Evolutionary conservation across 2,797 vertebrate species (phyloP).

Genomic region (Sebastes steindachneri): DNA sequence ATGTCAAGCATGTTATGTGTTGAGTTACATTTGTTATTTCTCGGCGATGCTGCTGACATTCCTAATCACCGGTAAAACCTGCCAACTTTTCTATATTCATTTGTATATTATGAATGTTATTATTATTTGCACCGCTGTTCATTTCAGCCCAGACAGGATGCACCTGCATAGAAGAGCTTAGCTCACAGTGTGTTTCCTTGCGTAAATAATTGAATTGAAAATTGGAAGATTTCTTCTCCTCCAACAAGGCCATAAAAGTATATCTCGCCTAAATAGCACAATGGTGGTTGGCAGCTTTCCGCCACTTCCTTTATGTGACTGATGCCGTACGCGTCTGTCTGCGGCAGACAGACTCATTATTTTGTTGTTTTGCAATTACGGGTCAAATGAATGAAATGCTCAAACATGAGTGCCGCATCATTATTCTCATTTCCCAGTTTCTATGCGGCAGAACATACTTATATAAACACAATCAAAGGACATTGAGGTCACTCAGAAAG

Average conservation of each 20-base stretch:
- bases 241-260: slow-evolving; percentile 34
- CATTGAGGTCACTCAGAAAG: slow-evolving; percentile 2
- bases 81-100: not conserved
- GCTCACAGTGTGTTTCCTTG: slow-evolving; percentile 15
- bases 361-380: slow-evolving; percentile 57
- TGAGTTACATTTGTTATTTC: slow-evolving; percentile 13
- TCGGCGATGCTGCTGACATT: not conserved
- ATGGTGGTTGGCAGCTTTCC: slow-evolving; percentile 26
- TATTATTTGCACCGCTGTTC: slow-evolving; percentile 17
- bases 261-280: slow-evolving; percentile 29
- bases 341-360: slow-evolving; percentile 42
- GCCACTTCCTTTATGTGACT: slow-evolving; percentile 13
- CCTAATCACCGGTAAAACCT: slow-evolving; percentile 9
- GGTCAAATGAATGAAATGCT: slow-evolving; percentile 57
- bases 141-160: slow-evolving; percentile 12
- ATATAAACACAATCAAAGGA: slow-evolving; percentile 16
- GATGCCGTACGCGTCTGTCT: not conserved
- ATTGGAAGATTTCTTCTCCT: slow-evolving; percentile 44
- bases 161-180: slow-evolving; percentile 29
- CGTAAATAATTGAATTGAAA: slow-evolving; percentile 61
- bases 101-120: slow-evolving; percentile 38
- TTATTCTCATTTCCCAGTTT: slow-evolving; percentile 44
- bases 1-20: not conserved
- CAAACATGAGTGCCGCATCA: slow-evolving; percentile 17
- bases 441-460: not conserved